Conservation (phyloP, 2,797 vertebrate species). For the Helarctos malayanus region DNA sequence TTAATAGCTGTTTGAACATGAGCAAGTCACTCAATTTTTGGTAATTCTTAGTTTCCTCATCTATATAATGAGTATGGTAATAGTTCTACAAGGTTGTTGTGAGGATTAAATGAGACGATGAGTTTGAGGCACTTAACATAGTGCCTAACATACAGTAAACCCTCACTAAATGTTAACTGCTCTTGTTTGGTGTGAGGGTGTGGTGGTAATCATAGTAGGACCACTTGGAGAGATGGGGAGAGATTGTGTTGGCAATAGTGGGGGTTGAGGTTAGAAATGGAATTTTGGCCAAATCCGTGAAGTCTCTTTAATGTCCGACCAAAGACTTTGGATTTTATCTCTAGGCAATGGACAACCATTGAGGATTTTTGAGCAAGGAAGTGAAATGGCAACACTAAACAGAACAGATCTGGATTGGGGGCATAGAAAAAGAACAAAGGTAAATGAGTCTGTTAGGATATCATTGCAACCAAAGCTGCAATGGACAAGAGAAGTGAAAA, state of each 20-base stretch:
- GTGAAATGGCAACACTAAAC: not conserved
- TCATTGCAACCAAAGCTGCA: not conserved
- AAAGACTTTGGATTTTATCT: not conserved
- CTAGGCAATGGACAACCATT: not conserved
- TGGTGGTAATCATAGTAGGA: not conserved
- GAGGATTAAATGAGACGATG: not conserved
- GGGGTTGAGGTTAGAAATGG: not conserved
- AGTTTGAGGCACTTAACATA: not conserved
- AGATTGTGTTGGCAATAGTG: not conserved
- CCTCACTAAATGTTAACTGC: not conserved
- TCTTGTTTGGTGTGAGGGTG: not conserved
- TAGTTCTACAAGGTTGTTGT: not conserved
- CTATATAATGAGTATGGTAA: not conserved
- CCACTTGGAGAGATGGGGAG: not conserved
- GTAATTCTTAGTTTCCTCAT: slow-evolving; percentile 6
- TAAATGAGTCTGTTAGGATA: not conserved
- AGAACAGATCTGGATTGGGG: not conserved
- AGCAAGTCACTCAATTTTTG: not conserved
- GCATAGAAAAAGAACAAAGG: not conserved
- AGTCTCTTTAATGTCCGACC: not conserved
- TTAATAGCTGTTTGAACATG: not conserved
- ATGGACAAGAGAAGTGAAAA: not conserved
- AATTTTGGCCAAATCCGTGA: not conserved
- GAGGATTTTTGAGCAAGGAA: not conserved
- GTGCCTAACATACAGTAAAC: not conserved